Evolutionary conservation across 2,888 invertebrate species (phyloP), one percentile per base, ranked within the genome.

Genomic region (Amblyteles armatorius): DNA sequence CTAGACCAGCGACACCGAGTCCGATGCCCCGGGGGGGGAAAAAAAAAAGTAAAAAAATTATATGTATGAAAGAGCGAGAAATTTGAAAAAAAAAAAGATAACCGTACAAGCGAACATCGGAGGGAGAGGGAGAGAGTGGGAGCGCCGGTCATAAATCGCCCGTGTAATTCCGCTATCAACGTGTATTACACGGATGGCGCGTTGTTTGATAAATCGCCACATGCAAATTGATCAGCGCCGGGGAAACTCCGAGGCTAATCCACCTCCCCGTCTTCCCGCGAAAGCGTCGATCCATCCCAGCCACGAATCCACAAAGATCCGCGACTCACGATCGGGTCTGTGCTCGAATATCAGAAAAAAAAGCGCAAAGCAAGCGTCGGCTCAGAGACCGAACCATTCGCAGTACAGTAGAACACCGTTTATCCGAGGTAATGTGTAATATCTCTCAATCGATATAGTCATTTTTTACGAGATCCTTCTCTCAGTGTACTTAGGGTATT

Each of bases 121-220:
- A 78, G 67, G 26, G 74, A 60, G 71, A 84, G 65, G 67, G 71
- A 84, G 65, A 74, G 78, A 82, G 84, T 81, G 82, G 82, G 83
- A 85, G 86, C 84, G 85, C 87, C 82, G 88, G 87, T 85, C 83
- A 91, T 92, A 92, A 93, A 93, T 93, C 92, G 91, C 88, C 88
- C 90, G 88, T 89, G 91, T 93, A 93, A 92, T 91, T 88, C 90
- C 89, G 91, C 93, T 93, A 93, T 93, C 93, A 93, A 91, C 93
- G 92, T 93, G 92, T 91, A 93, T 93, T 92, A 93, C 93, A 92
- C 89, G 91, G 91, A 92, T 91, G 90, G 91, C 91, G 92, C 91
- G 91, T 90, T 90, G 90, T 92, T 92, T 93, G 92, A 93, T 92
- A 92, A 92, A 93, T 92, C 92, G 90, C 89, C 90, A 89, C 91